phyloP scores from a whole-genome alignment of 2,888 invertebrate genomes.

The Kryphioiulus occultus region DNA sequence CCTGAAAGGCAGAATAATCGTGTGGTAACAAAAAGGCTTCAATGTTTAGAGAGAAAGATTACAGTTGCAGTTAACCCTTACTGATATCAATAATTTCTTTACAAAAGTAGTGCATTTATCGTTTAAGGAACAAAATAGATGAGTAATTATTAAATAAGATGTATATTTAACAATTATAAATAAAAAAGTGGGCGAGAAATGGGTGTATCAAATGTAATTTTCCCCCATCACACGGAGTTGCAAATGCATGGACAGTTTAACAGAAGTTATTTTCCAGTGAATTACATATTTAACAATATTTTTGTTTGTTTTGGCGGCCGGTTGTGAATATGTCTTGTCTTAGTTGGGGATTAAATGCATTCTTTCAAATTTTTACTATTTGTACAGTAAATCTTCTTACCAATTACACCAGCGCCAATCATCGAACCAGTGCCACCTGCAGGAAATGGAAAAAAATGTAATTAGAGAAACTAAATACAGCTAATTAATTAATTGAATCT shows the following conservation, averaged over 20 bases:
- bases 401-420: slow-evolving; percentile 92
- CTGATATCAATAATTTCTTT: background rate
- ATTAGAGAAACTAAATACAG: slow-evolving; percentile 35
- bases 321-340: too few relatives aligned
- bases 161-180: too few relatives aligned
- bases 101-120: slow-evolving; percentile 11
- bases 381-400: slow-evolving; percentile 63
- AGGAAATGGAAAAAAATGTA: slow-evolving; percentile 54
- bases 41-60: background rate
- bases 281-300: too few relatives aligned
- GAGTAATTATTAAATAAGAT: background rate
- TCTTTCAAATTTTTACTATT: background rate
- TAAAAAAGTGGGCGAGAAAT: too few relatives aligned
- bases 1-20: slow-evolving; percentile 58
- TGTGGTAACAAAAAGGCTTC: background rate
- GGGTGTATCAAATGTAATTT: too few relatives aligned
- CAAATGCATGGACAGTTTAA: too few relatives aligned
- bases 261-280: too few relatives aligned
- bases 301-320: too few relatives aligned
- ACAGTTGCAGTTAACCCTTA: background rate
- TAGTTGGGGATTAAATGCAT: background rate
- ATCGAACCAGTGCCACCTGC: slow-evolving; percentile 67
- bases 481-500: background rate
- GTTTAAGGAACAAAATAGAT: background rate
- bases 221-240: too few relatives aligned